Evolutionary conservation across 2,113 vertebrate genomes (phyloP).

Genomic region (Nesoenas mayeri): DNA sequence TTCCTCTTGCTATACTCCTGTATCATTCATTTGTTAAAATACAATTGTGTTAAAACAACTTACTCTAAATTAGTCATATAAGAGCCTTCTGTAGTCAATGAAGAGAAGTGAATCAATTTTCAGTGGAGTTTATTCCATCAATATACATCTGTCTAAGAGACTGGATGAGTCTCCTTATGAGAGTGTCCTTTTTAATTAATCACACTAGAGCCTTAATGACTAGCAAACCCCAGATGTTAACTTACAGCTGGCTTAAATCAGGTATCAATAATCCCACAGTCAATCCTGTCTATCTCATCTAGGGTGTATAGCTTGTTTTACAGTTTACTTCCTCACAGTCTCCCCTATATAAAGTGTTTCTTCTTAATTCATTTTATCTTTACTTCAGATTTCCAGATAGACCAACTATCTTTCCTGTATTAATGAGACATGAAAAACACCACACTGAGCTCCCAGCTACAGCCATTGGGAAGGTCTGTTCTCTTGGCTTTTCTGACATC

Average conservation of each 20-base stretch:
- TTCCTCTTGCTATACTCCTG: background rate
- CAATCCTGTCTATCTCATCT: background rate
- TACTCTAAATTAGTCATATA: background rate
- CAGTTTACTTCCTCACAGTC: background rate
- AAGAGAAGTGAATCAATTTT: background rate
- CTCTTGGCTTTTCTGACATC: background rate
- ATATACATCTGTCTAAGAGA: background rate
- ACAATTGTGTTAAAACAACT: background rate
- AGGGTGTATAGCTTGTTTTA: background rate
- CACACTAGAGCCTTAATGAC: background rate
- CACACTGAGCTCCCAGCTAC: background rate
- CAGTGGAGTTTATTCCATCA: background rate
- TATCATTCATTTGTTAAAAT: background rate
- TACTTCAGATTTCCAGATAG: background rate
- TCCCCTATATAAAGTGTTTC: background rate
- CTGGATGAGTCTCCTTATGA: background rate
- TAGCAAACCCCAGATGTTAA: background rate
- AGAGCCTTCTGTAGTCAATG: background rate
- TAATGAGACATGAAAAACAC: background rate
- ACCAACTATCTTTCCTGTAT: background rate
- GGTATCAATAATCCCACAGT: background rate
- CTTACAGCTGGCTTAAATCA: background rate
- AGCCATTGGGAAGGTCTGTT: background rate
- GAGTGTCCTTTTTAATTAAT: background rate
- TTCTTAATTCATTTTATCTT: background rate